Percentiles rank a stretch among this genome's conserved stretches.
phyloP scores from a whole-genome alignment of 1,140 invertebrate genomes.

The Danaus melanippus region DNA sequence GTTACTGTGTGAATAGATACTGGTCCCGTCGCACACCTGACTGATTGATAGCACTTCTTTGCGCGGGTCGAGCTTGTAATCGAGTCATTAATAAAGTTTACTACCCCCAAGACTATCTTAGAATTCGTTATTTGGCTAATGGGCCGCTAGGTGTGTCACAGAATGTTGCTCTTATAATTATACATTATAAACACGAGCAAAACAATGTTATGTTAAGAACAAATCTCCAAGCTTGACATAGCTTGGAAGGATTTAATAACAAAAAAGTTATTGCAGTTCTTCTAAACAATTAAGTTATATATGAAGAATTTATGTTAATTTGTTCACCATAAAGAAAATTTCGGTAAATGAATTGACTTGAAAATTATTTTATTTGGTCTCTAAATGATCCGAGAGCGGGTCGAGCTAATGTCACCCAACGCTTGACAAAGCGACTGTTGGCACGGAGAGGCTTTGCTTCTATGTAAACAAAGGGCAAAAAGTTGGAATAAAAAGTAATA shows the following conservation, averaged over 20 bases:
- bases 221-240: too few relatives aligned
- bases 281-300: too few relatives aligned
- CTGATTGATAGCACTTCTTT: constrained; percentile 72
- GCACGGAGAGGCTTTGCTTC: constrained; percentile 63
- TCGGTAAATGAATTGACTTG: constrained; percentile 29
- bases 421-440: constrained; percentile 68
- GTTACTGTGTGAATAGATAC: constrained; percentile 57
- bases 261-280: too few relatives aligned
- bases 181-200: too few relatives aligned
- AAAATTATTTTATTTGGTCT: constrained; percentile 61
- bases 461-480: constrained; percentile 63
- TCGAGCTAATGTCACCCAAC: constrained; percentile 65
- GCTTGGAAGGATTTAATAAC: too few relatives aligned
- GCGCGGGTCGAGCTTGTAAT: constrained; percentile 70
- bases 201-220: too few relatives aligned
- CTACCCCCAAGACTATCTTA: constrained; percentile 66
- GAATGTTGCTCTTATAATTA: too few relatives aligned
- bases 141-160: constrained; percentile 43
- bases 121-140: constrained; percentile 67
- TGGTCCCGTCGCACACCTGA: constrained; percentile 63
- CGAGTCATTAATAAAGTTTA: constrained; percentile 72
- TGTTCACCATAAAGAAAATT: not conserved
- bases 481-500: constrained; percentile 57
- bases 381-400: constrained; percentile 64
- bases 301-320: too few relatives aligned